Evolutionary conservation across 2,888 invertebrate species (phyloP), one percentile per base, ranked within the genome.

Genomic region (Tinea trinotella): DNA sequence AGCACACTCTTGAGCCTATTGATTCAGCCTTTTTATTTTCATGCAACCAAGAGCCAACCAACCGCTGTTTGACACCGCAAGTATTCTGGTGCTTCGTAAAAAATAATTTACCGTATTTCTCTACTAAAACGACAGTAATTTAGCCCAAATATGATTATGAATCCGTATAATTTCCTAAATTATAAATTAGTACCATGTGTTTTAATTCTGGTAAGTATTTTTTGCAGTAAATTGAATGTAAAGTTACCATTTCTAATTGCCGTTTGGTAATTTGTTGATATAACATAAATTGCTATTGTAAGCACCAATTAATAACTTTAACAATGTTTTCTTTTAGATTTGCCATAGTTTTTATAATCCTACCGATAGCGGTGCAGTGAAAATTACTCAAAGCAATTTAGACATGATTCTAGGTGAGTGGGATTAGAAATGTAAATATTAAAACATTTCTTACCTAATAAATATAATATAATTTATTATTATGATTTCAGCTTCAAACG

Each of bases 401-500:
- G 94, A 94, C 84, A 91, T 91, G 89, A 92, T 92, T 60, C 87
- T 95, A 88, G 94, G 95, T 95, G 82, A 90, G 88, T 46, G 30
- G 7, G 7, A 30, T n/a, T 10, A 22, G 22, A 22, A 30, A n/a
- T n/a, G n/a, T 30, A 30, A 30, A 30, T n/a, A n/a, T 30, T 4
- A 30, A 30, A 30, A 30, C n/a, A n/a, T n/a, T n/a, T 30, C 30
- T 30, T 30, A 10, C 9, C 7, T 30, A 30, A 4, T 30, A 30
- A 4, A n/a, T 24, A 6, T 40, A 3, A 2, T 4, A 40, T 15
- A 13, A 40, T 40, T 24, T 12, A 40, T 40, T 40, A 40, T 40
- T 18, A 18, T 46, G 57, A 62, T 92, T 92, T 59, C 89, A 97
- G 98, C 94, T 58, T 92, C 93, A 57, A 96, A 97, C 89, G 98